A percentile compares a stretch with the other conserved stretches of the same genome.
Evolutionary conservation across 2,797 vertebrate genomes (phyloP).

Genomic region (Sus cebifrons): DNA sequence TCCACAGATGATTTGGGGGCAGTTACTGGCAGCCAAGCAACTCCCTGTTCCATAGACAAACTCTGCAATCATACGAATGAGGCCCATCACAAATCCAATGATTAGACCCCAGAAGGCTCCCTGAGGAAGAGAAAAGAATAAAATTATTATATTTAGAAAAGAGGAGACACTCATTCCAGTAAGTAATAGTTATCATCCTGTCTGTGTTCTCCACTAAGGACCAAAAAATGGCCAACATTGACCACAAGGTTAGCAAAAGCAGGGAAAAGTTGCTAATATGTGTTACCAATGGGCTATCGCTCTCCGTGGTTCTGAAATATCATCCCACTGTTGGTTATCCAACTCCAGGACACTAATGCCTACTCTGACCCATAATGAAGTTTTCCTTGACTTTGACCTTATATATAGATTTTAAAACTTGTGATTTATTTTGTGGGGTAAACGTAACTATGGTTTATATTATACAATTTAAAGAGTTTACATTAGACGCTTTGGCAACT

Average conservation of each 20-base stretch:
- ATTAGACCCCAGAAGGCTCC: constrained; percentile 96
- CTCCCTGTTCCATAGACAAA: constrained; percentile 95
- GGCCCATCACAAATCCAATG: constrained; percentile 92
- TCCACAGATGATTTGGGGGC: constrained; percentile 96
- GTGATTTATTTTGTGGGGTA: constrained; percentile 11
- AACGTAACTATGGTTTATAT: not conserved
- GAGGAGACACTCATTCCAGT: not conserved
- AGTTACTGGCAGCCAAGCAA: constrained; percentile 92
- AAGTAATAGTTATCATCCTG: not conserved
- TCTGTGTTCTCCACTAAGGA: not conserved
- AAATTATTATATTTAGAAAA: not conserved
- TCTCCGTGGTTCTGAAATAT: not conserved
- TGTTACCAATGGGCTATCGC: not conserved
- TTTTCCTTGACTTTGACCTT: not conserved
- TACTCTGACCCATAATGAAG: not conserved
- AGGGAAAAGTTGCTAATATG: not conserved
- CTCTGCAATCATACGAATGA: constrained; percentile 95
- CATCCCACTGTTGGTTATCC: not conserved
- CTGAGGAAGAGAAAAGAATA: constrained; percentile 87
- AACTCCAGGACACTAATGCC: not conserved
- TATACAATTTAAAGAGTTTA: not conserved
- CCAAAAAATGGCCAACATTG: not conserved
- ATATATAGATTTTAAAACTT: not conserved
- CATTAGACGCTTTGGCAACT: not conserved
- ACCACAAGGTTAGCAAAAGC: not conserved